Evolutionary conservation across 2,797 vertebrate species (phyloP).

Genomic region (Agapornis canus): DNA sequence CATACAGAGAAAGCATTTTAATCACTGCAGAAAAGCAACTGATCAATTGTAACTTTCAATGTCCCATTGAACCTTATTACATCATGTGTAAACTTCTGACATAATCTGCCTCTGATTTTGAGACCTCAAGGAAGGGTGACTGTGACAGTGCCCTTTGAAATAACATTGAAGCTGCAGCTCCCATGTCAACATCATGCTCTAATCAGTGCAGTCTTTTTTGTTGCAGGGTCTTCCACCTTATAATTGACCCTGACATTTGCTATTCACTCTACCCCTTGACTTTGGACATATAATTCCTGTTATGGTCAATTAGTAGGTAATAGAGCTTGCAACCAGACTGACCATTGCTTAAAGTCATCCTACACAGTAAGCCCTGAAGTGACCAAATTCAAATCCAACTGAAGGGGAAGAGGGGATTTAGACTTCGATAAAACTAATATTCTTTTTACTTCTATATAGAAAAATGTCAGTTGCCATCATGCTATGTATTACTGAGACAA

Average conservation of each 20-base stretch:
- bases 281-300: constrained; percentile 67
- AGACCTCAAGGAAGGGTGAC: constrained; percentile 28
- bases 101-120: constrained; percentile 41
- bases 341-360: constrained; percentile 53
- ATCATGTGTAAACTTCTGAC: background rate
- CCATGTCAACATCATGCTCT: constrained; percentile 65
- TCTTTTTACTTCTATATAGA: constrained; percentile 43
- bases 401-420: constrained; percentile 20
- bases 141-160: constrained; percentile 60
- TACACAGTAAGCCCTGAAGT: constrained; percentile 43
- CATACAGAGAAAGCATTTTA: background rate
- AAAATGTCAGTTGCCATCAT: constrained; percentile 61
- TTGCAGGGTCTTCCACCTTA: constrained; percentile 68
- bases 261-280: constrained; percentile 70
- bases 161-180: constrained; percentile 55
- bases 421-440: constrained; percentile 58
- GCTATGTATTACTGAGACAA: background rate
- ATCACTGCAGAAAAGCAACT: background rate
- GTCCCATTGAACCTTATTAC: constrained; percentile 10
- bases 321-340: constrained; percentile 62
- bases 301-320: constrained; percentile 72
- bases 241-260: constrained; percentile 76
- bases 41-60: background rate
- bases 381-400: constrained; percentile 58
- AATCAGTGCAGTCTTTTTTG: constrained; percentile 71